Conservation (phyloP, 2,888 invertebrate species). For the Trissolcus japonicus region DNA sequence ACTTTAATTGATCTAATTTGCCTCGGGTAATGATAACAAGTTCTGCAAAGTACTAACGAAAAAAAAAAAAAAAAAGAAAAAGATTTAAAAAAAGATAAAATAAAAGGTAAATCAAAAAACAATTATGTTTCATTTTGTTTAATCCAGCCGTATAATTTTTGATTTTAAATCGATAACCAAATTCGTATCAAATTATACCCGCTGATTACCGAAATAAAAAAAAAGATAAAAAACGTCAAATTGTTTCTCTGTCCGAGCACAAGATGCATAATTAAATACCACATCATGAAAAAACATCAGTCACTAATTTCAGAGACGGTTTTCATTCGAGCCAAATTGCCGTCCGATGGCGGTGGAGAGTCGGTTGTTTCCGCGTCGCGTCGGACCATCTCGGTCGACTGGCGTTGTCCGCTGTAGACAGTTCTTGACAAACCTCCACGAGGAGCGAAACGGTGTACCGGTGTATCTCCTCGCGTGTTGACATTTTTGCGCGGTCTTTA, state of each 20-base stretch:
- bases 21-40: too few species aligned
- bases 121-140: too few species aligned
- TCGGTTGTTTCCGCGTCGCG: constrained; percentile 67
- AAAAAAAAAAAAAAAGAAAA: too few species aligned
- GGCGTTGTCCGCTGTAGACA: constrained; percentile 68
- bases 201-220: too few species aligned
- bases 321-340: constrained; percentile 37
- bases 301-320: constrained; percentile 36
- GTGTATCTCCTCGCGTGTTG: constrained; percentile 47
- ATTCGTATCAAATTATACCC: too few species aligned
- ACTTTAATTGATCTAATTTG: too few species aligned
- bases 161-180: too few species aligned
- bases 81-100: too few species aligned
- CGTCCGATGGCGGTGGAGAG: constrained; percentile 29
- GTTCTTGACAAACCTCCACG: constrained; percentile 73
- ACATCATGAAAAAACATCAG: constrained; percentile 19
- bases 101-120: too few species aligned
- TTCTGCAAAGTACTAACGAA: too few species aligned
- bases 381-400: constrained; percentile 65
- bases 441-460: constrained; percentile 61
- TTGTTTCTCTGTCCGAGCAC: background rate
- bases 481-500: constrained; percentile 21
- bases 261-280: constrained; percentile 6
- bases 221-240: too few species aligned
- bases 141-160: too few species aligned